Conservation (phyloP, 2,113 vertebrate species). For the Eonycteris spelaea region DNA sequence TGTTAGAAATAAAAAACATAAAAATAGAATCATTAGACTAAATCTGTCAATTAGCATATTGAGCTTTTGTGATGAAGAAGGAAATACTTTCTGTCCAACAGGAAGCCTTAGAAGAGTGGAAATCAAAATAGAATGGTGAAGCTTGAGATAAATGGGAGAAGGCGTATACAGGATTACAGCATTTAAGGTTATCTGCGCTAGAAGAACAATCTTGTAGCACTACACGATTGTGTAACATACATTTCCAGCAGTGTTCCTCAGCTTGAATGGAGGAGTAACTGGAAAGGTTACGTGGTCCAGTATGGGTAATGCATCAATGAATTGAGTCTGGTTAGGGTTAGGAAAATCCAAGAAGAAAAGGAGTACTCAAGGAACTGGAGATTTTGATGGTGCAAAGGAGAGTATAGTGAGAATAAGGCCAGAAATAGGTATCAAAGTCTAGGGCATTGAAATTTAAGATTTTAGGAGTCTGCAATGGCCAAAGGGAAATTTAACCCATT, state of each 20-base stretch:
- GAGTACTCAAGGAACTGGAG: not conserved
- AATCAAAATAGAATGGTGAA: not conserved
- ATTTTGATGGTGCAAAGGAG: not conserved
- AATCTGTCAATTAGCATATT: not conserved
- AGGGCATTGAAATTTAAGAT: not conserved
- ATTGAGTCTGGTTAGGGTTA: not conserved
- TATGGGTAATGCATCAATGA: not conserved
- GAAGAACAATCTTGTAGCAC: not conserved
- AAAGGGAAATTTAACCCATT: not conserved
- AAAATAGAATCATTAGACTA: too few species aligned
- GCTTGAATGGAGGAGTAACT: not conserved
- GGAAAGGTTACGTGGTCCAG: not conserved
- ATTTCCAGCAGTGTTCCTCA: not conserved
- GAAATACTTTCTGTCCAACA: not conserved
- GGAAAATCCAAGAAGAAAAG: not conserved
- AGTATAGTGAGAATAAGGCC: not conserved
- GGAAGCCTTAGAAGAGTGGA: not conserved
- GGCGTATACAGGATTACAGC: not conserved
- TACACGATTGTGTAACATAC: not conserved
- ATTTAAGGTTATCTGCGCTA: not conserved
- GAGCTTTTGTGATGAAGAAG: not conserved
- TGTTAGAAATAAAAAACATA: too few species aligned
- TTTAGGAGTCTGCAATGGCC: not conserved
- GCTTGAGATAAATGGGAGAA: not conserved
- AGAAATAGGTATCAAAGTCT: not conserved